Evolutionary conservation across 2,888 invertebrate species (phyloP).

Genomic region (Teinopalpus imperialis): DNA sequence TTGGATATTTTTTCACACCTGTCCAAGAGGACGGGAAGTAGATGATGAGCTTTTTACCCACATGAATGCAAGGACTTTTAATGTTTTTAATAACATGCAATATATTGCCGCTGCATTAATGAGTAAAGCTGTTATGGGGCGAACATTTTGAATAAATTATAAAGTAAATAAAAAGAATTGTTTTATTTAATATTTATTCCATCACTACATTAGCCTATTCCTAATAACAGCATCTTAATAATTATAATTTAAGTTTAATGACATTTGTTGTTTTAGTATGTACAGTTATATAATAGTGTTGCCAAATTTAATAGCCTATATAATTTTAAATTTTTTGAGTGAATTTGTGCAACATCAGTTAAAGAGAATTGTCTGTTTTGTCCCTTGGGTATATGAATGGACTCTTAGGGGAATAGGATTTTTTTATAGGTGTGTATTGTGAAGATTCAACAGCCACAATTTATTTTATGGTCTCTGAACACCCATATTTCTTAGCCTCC

Average conservation of each 20-base stretch:
- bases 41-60: constrained; percentile 53
- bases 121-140: constrained; percentile 47
- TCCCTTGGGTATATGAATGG: too few relatives aligned
- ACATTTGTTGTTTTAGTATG: too few relatives aligned
- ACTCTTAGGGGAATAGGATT: too few relatives aligned
- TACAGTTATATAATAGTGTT: too few relatives aligned
- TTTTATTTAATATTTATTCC: constrained; percentile 3
- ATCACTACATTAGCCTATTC: constrained; percentile 1
- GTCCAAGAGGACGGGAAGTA: constrained; percentile 59
- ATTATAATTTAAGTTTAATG: constrained; percentile 14
- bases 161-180: not conserved
- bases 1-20: constrained; percentile 68
- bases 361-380: too few relatives aligned
- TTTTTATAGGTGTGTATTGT: too few relatives aligned
- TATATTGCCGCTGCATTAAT: constrained; percentile 64
- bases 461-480: too few relatives aligned
- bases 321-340: too few relatives aligned
- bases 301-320: too few relatives aligned
- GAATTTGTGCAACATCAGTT: too few relatives aligned
- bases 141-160: constrained; percentile 40
- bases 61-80: constrained; percentile 50
- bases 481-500: too few relatives aligned
- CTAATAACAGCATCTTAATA: not conserved
- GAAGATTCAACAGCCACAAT: too few relatives aligned
- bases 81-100: constrained; percentile 60